These are phyloP conservation scores for Chrosomus eos DNA, from an alignment of 2,797 vertebrate genomes.

Conservation along the genomic window DNA sequence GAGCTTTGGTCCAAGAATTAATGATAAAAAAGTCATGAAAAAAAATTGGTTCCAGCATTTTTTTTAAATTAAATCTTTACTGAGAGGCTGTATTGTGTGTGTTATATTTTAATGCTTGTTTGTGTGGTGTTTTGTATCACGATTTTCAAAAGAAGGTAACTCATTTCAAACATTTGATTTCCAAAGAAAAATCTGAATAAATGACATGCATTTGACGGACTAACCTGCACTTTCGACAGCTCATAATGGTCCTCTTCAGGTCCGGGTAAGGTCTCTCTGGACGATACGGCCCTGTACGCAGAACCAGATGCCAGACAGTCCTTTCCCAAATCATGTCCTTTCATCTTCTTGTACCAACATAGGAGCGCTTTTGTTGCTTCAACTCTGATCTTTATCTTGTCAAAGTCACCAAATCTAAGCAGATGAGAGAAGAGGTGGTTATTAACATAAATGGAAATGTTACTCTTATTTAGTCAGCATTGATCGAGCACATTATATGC, in stretches of 20 bases:
- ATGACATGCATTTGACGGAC: slow-evolving; percentile 8
- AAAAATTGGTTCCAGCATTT: not conserved
- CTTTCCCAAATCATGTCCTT: slow-evolving; percentile 88
- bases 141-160: not conserved
- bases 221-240: slow-evolving; percentile 77
- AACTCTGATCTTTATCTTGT: slow-evolving; percentile 46
- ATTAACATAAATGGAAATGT: not conserved
- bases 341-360: slow-evolving; percentile 85
- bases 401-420: slow-evolving; percentile 6
- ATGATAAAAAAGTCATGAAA: not conserved
- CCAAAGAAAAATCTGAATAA: not conserved
- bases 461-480: slow-evolving; percentile 1
- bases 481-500: not conserved
- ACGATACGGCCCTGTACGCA: slow-evolving; percentile 80
- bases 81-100: not conserved
- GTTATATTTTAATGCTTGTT: not conserved
- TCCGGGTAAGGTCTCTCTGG: slow-evolving; percentile 71
- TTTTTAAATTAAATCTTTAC: not conserved
- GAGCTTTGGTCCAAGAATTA: not conserved
- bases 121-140: not conserved
- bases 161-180: not conserved
- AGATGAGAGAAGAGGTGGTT: not conserved
- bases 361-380: slow-evolving; percentile 63
- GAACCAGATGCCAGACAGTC: slow-evolving; percentile 85
- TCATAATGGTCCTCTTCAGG: slow-evolving; percentile 75